phyloP scores from a whole-genome alignment of 1,140 invertebrate genomes.

The Drosophila bipectinata region DNA sequence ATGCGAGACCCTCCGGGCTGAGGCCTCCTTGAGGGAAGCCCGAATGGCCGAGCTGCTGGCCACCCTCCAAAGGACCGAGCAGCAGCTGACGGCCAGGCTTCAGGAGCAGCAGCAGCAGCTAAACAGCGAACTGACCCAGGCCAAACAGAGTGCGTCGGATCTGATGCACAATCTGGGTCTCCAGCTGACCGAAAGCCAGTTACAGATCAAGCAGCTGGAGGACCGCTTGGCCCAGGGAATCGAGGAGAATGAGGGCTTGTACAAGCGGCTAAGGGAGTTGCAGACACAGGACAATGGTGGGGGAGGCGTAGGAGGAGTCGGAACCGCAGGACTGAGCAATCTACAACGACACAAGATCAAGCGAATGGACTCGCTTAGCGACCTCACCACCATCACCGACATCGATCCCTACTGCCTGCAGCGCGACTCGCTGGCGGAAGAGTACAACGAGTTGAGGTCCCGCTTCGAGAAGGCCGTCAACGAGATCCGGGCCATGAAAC shows the following conservation, averaged over 20 bases:
- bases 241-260: conserved; percentile 91
- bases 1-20: conserved; percentile 88
- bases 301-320: conserved; percentile 51
- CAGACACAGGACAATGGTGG: conserved; percentile 85
- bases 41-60: conserved; percentile 89
- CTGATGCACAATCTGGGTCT: conserved; percentile 70
- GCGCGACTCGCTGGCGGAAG: conserved; percentile 91
- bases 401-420: conserved; percentile 90
- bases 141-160: conserved; percentile 83
- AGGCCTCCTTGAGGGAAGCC: conserved; percentile 87
- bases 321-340: conserved; percentile 83
- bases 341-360: conserved; percentile 85
- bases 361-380: conserved; percentile 91
- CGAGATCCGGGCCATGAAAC: conserved; percentile 92
- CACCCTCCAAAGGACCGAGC: conserved; percentile 89
- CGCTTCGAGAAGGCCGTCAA: conserved; percentile 92
- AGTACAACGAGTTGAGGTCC: conserved; percentile 90
- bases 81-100: conserved; percentile 88
- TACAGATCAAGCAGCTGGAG: conserved; percentile 81
- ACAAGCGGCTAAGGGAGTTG: conserved; percentile 88
- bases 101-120: conserved; percentile 85
- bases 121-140: conserved; percentile 79
- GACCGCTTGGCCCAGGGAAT: conserved; percentile 87
- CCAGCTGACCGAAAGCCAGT: conserved; percentile 75
- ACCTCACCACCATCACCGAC: conserved; percentile 92